phyloP scores from a whole-genome alignment of 1,140 invertebrate species.

The Hydropsyche tenuis region DNA sequence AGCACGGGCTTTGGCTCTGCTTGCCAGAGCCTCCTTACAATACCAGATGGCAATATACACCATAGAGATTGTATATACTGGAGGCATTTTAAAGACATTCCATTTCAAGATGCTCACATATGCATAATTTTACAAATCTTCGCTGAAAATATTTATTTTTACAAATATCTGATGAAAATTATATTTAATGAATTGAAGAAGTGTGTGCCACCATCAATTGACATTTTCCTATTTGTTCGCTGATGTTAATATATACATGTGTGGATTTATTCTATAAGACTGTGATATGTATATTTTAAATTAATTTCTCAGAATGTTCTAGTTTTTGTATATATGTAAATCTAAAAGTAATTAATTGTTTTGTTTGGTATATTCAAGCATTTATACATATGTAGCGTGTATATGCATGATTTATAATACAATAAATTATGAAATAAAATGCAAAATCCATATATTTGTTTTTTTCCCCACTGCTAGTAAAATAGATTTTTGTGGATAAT shows the following conservation, averaged over 20 bases:
- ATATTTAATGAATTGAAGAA: too few species aligned
- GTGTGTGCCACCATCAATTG: not conserved
- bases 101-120: not conserved
- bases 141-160: not conserved
- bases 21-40: constrained; percentile 47
- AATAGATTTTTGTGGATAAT: too few species aligned
- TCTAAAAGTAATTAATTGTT: constrained; percentile 10
- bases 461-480: too few species aligned
- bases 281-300: constrained; percentile 12
- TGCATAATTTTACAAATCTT: constrained; percentile 7
- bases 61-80: constrained; percentile 3
- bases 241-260: not conserved
- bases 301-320: not conserved
- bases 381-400: not conserved
- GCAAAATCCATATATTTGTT: too few species aligned
- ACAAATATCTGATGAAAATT: too few species aligned
- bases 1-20: constrained; percentile 43
- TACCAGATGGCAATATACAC: constrained; percentile 42
- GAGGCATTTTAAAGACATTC: constrained; percentile 25
- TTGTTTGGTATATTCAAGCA: not conserved
- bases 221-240: not conserved
- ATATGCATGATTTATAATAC: too few species aligned
- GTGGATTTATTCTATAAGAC: constrained; percentile 6
- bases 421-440: too few species aligned
- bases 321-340: constrained; percentile 10